Percentiles rank a stretch among this genome's conserved stretches.
Evolutionary conservation across 2,888 invertebrate genomes (phyloP).

Genomic region (Brachyopa scutellaris): DNA sequence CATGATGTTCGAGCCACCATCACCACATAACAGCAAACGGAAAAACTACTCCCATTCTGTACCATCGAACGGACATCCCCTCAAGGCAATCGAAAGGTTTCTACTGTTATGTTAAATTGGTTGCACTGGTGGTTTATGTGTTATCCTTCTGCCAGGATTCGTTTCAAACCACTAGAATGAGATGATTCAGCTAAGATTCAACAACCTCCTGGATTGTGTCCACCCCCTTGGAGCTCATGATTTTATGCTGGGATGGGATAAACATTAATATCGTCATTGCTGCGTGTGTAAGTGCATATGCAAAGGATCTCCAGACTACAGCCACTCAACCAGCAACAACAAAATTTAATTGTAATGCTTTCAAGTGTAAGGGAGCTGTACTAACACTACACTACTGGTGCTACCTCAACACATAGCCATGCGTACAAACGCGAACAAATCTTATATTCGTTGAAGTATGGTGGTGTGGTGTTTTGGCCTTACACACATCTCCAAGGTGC

Average conservation of each 20-base stretch:
- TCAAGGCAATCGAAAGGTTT: constrained; percentile 50
- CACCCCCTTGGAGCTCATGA: background rate
- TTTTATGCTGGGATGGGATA: background rate
- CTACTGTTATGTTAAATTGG: constrained; percentile 55
- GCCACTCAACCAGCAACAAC: constrained; percentile 24
- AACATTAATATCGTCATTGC: constrained; percentile 39
- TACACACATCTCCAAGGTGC: constrained; percentile 48
- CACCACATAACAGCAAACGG: background rate
- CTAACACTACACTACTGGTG: background rate
- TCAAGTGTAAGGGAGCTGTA: constrained; percentile 53
- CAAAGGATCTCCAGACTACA: constrained; percentile 38
- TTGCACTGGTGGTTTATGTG: constrained; percentile 57
- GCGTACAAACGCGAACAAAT: no score
- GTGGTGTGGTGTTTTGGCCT: constrained; percentile 4
- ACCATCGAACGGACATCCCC: background rate
- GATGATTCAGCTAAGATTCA: constrained; percentile 35
- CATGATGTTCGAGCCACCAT: constrained; percentile 41
- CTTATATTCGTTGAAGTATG: constrained; percentile 10
- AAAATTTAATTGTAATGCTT: constrained; percentile 66
- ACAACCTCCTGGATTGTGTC: constrained; percentile 19
- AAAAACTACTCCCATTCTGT: background rate
- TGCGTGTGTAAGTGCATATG: constrained; percentile 28
- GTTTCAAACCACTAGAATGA: constrained; percentile 21
- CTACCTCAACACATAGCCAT: constrained; percentile 1
- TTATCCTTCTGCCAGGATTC: constrained; percentile 61